Base-by-base conservation (phyloP, 2,888 invertebrate genomes). In the Fragum fragum region DNA sequence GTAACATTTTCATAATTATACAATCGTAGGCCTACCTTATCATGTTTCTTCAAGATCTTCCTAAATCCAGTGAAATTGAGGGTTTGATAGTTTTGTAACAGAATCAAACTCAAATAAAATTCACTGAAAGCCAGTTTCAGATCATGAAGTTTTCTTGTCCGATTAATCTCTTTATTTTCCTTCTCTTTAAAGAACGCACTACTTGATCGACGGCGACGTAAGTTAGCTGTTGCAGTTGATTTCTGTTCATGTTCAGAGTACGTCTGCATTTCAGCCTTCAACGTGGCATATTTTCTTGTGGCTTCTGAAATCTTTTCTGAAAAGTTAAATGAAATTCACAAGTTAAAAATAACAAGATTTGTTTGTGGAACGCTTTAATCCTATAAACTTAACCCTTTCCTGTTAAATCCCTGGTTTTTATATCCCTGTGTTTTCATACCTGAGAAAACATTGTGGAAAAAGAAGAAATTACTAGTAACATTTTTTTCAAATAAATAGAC, bases 21-120 rank as follows among this genome's bases (percentile, higher is more conserved):
- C 39, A 39, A 39, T 9, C 21, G 1, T 59, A 1, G 28, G 28
- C 26, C 53, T 80, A 98, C 98, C 96, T 99, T 99, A 95, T 99
- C 99, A 94, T 99, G 99, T 95, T 99, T 99, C 95, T 99, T 99
- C 84, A 99, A 96, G 93, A 99, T 99, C 95, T 99, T 99, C 85
- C 99, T 96, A 95, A 99, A 99, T 0, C 99, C 99, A 2, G 99
- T 99, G 93, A 98, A 98, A 95, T 99, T 99, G 74, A 99, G 96
- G 94, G 98, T 99, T 95, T 99, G 99, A 94, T 99, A 99, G 94
- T 99, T 99, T 95, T 99, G 99, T 81, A 99, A 95, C 21, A 99
- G 95, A 90, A 99, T 98, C 70, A 99, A 95, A 92, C 98, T 98
- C 59, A 99, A 96, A 95, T 99, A 99, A 95, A 99, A 99, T 96